These are phyloP conservation scores for Drosophila hamatofila DNA, from an alignment of 2,888 invertebrate genomes.

Conservation along the genomic window DNA sequence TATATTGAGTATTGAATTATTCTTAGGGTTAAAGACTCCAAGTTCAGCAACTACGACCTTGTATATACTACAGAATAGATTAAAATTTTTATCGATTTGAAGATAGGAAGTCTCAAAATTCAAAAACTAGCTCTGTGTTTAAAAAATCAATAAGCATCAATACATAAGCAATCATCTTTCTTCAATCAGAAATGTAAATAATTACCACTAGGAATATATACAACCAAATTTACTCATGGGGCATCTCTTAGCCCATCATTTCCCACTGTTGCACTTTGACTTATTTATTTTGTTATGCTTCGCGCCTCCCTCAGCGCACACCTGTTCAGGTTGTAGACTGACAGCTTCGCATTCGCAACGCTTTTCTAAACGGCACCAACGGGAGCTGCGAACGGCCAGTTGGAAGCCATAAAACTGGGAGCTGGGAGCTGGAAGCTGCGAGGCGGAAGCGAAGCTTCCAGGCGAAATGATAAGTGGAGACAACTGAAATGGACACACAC, in stretches of 20 bases:
- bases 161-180: too few relatives aligned
- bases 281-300: conserved; percentile 20
- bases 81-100: too few relatives aligned
- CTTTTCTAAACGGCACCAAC: conserved; percentile 62
- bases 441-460: conserved; percentile 4
- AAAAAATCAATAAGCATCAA: neutral
- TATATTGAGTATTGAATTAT: too few relatives aligned
- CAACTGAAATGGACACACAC: conserved; percentile 32
- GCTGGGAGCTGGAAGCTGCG: conserved; percentile 3
- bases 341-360: conserved; percentile 51
- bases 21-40: too few relatives aligned
- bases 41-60: too few relatives aligned
- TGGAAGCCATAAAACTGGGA: conserved; percentile 9
- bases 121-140: neutral
- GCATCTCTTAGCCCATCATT: neutral
- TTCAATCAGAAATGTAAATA: too few relatives aligned
- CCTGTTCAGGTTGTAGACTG: conserved; percentile 61
- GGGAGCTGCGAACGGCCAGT: conserved; percentile 42
- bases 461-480: conserved; percentile 61
- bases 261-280: neutral
- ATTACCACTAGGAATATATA: too few relatives aligned
- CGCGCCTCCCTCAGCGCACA: conserved; percentile 61
- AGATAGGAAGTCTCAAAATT: too few relatives aligned
- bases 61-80: too few relatives aligned
- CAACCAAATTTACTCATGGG: neutral